Conservation (phyloP, 2,888 invertebrate genomes). For the Andrena chrysosceles region DNA sequence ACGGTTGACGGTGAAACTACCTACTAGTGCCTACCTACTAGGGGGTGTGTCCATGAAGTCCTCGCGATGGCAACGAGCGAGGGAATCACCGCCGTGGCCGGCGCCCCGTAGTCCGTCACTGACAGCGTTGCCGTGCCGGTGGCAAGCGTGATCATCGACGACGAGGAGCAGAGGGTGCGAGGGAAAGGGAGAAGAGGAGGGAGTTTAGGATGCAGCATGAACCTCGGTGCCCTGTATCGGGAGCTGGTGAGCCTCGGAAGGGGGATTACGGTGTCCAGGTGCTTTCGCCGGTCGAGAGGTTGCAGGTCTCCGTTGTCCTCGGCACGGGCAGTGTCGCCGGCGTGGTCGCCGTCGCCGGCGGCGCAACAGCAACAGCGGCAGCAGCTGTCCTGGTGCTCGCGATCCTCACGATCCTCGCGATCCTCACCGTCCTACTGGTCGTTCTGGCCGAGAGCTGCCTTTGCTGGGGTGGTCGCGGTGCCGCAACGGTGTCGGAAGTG, state of each 20-base stretch:
- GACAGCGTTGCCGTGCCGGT: constrained; percentile 54
- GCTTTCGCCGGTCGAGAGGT: constrained; percentile 71
- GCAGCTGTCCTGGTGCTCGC: constrained; percentile 15
- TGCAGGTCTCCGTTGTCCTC: constrained; percentile 59
- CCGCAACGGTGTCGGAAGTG: constrained; percentile 52
- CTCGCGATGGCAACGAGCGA: constrained; percentile 54
- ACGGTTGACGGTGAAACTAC: constrained; percentile 11
- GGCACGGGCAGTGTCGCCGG: constrained; percentile 57
- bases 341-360: constrained; percentile 49
- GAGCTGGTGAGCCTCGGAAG: constrained; percentile 83
- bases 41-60: constrained; percentile 74
- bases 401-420: constrained; percentile 48
- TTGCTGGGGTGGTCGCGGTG: constrained; percentile 54
- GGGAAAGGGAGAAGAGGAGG: constrained; percentile 60
- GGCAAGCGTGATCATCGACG: constrained; percentile 69
- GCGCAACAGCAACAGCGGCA: constrained; percentile 31
- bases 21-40: constrained; percentile 30
- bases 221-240: constrained; percentile 82
- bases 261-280: constrained; percentile 77
- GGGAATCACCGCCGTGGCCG: constrained; percentile 47
- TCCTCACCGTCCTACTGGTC: constrained; percentile 52
- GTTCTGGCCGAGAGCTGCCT: constrained; percentile 62
- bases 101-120: constrained; percentile 40
- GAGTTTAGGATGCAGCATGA: constrained; percentile 84
- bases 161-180: constrained; percentile 44